Conservation (phyloP, 2,797 vertebrate species). For the Agapornis canus region DNA sequence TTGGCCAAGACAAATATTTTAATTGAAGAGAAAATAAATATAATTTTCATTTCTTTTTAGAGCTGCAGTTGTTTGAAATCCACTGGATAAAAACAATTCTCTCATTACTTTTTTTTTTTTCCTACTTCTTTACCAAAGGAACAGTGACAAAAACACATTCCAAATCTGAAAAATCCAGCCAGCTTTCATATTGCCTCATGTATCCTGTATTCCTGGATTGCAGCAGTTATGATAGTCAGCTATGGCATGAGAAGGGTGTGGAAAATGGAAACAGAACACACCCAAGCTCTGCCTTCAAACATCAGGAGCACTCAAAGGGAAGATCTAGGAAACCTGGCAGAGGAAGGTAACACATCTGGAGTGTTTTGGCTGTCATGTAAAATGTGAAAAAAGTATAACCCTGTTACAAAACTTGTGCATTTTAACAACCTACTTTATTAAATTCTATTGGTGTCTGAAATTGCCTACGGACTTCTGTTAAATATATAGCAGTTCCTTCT, state of each 20-base stretch:
- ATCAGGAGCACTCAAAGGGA: accelerated
- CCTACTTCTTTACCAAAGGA: not conserved
- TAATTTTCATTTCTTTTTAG: not conserved
- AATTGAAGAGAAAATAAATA: slow-evolving; percentile 15
- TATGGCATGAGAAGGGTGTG: not conserved
- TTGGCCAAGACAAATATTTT: slow-evolving; percentile 34
- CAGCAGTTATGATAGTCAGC: not conserved
- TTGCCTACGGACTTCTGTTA: not conserved
- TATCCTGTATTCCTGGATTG: slow-evolving; percentile 26
- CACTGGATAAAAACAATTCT: not conserved
- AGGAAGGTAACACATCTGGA: not conserved
- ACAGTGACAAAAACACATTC: not conserved
- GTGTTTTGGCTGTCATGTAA: not conserved
- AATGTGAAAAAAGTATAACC: not conserved
- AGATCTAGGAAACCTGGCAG: slow-evolving; percentile 8
- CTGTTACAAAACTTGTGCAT: not conserved
- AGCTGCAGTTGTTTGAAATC: not conserved
- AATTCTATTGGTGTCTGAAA: not conserved
- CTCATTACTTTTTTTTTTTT: not conserved
- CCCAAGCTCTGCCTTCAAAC: not conserved
- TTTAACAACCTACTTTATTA: not conserved
- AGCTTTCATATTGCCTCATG: not conserved
- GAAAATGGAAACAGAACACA: slow-evolving; percentile 7
- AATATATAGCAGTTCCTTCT: not conserved
- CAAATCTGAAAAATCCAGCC: not conserved